Evolutionary conservation across 2,797 vertebrate genomes (phyloP), one percentile per base, ranked within the genome.

Genomic region (Loriculus beryllinus): DNA sequence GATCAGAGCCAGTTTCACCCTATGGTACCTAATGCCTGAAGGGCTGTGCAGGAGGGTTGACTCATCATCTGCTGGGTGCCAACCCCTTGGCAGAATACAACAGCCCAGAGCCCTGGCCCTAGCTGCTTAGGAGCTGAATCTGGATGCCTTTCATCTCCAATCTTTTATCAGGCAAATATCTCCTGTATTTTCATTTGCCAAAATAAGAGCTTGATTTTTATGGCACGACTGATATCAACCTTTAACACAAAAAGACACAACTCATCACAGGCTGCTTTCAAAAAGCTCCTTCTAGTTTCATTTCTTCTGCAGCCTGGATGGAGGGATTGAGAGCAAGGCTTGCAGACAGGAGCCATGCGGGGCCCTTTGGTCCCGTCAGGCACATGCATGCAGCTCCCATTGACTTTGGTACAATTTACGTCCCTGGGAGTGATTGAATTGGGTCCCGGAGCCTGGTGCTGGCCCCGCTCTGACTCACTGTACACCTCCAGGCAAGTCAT

Each of bases 381-480:
- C 1, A 2, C 48, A 40, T 2, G 12, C 45, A 59, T 0, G 0
- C 23, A 86, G 72, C 67, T 93, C 43, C 59, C 80, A 56, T 84
- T 11, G 3, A 67, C 87, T 83, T 39, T 2, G 6, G 43, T 37
- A 45, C 74, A 52, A 91, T 94, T 95, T 92, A 76, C 51, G 0
- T 82, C 59, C 78, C 92, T 86, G 47, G 67, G 74, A 94, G 85
- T 90, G 92, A 95, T 90, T 77, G 85, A 96, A 96, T 82, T 88
- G 89, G 82, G 93, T 96, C 95, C 95, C 0, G 0, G 82, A 92
- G 80, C 87, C 92, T 59, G 77, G 82, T 65, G 80, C 63, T 4
- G 8, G 13, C 89, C 95, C 89, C 0, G 2, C 89, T 93, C 82
- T 86, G 82, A 95, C 82, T 92, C 6, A 3, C 77, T 95, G 77